phyloP scores from a whole-genome alignment of 2,113 vertebrate genomes.

The Nothocercus julius region DNA sequence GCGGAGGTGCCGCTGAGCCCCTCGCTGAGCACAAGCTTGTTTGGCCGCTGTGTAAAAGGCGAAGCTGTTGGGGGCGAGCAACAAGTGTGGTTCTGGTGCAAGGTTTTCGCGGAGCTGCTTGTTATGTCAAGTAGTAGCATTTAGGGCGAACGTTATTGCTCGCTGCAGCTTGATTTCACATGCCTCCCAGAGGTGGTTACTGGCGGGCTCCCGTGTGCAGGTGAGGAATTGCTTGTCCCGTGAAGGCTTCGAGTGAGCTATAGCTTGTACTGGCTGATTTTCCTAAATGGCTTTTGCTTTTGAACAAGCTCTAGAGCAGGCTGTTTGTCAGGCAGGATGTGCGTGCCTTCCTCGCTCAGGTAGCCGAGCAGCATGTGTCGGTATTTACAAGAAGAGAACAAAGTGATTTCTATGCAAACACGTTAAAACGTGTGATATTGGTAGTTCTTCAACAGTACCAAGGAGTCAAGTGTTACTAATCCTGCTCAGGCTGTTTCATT shows the following conservation, averaged over 20 bases:
- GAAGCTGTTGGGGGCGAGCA: neutral
- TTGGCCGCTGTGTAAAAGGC: neutral
- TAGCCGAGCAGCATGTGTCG: neutral
- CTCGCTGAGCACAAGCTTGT: accelerated
- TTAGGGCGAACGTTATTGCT: neutral
- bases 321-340: neutral
- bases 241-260: neutral
- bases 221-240: neutral
- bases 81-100: neutral
- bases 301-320: neutral
- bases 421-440: accelerated
- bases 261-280: neutral
- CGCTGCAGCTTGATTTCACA: neutral
- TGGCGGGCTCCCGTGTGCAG: neutral
- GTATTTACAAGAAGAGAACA: neutral
- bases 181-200: neutral
- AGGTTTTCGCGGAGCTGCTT: neutral
- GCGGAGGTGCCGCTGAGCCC: neutral
- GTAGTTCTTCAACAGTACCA: neutral
- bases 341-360: neutral
- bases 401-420: neutral
- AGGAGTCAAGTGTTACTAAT: neutral
- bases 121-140: neutral
- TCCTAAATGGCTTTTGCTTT: neutral
- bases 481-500: neutral